Evolutionary conservation across 64 coral and sea anemone species (phyloP).

Genomic region (Porites lutea): DNA sequence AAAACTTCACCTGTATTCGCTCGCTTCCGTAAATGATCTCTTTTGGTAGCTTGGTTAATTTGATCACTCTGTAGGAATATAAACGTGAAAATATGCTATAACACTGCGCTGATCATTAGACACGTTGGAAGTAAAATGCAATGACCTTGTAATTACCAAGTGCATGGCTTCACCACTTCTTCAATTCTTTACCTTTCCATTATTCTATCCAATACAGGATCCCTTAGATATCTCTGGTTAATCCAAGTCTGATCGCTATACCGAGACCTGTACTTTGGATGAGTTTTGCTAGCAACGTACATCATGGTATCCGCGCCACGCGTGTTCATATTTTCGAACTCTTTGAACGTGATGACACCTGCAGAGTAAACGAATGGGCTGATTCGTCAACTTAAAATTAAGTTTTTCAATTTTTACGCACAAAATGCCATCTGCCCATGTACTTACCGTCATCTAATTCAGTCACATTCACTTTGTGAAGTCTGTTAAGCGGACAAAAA

Average conservation of each 20-base stretch:
- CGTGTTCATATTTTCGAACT: conserved; percentile 73
- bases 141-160: too few relatives aligned
- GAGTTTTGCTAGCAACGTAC: conserved; percentile 14
- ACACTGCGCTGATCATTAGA: too few relatives aligned
- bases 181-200: conserved; percentile 19
- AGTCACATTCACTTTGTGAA: conserved; percentile 64
- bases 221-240: conserved; percentile 52
- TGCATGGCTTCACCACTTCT: too few relatives aligned
- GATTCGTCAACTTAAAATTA: background rate
- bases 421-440: background rate
- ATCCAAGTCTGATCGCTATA: conserved; percentile 87
- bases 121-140: too few relatives aligned
- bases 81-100: background rate
- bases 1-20: conserved; percentile 55
- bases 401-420: background rate
- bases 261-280: conserved; percentile 79
- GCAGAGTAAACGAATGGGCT: background rate
- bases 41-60: conserved; percentile 59
- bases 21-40: conserved; percentile 73
- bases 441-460: conserved; percentile 74
- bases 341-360: conserved; percentile 72
- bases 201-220: conserved; percentile 31
- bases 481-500: background rate
- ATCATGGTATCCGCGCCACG: conserved; percentile 65
- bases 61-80: conserved; percentile 33